Evolutionary conservation across 2,888 invertebrate species (phyloP), one percentile per base, ranked within the genome.

Genomic region (Callyntrura sp.): DNA sequence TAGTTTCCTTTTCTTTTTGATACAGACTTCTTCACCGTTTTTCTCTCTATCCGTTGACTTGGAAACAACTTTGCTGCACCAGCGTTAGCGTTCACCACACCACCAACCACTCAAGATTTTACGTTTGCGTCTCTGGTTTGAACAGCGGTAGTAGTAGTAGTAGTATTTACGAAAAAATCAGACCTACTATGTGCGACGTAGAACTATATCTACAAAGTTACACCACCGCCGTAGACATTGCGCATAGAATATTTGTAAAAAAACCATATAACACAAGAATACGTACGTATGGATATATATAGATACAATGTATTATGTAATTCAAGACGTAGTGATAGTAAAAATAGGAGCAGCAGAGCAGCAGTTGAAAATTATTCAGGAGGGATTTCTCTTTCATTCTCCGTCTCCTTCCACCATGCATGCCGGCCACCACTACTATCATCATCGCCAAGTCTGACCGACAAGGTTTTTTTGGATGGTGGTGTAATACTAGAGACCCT

Each of bases 1-100:
- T 57, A 51, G 57, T 28, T 65, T 76, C 48, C 73, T 76, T 23
- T 76, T 51, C 48, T 48, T 48, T 76, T 48, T 35, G 2, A 35
- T 6, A 35, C 35, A 2, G 6, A 35, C 35, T 35, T 35, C 35
- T 4, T 35, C 6, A 6, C 35, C 35, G 35, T 35, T 23, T 48
- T 48, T 23, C 0, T 76, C 28, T 78, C 55, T 25, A 6, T 68
- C 0, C 4, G 55, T 78, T 78, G 55, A 55, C 55, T 55, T 78
- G 78, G 78, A 78, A 78, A 55, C 78, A 78, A 78, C 78, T 55
- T 78, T 78, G 78, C 51, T 25, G 23, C 76, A 48, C 20, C 20
- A 68, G 65, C 25, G 17, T n/a, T 45, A 51, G 12, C 5, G 48
- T 35, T 55, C 35, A n/a, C 14, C 28, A 28, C 28, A 78, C 28